phyloP scores from a whole-genome alignment of 2,113 vertebrate species.

The Galbula dea region DNA sequence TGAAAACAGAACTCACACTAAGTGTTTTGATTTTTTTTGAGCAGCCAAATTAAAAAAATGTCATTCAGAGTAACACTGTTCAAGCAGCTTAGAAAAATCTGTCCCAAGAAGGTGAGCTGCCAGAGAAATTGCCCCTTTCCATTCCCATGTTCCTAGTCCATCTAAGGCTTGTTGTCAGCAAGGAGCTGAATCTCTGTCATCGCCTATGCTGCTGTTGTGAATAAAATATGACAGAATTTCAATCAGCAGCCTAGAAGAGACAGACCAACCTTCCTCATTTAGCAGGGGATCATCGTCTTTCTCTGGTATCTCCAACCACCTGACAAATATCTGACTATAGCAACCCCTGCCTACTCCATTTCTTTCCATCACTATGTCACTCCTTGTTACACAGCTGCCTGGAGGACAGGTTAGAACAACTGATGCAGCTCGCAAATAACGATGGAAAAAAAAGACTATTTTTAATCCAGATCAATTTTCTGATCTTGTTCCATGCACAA shows the following conservation, averaged over 20 bases:
- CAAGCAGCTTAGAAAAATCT: neutral
- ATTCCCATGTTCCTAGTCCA: neutral
- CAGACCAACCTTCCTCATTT: neutral
- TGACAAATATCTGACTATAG: neutral
- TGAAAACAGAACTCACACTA: neutral
- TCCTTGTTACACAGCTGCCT: neutral
- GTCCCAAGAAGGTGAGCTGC: neutral
- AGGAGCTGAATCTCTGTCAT: neutral
- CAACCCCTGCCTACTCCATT: neutral
- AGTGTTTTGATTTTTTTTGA: neutral
- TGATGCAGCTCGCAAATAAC: neutral
- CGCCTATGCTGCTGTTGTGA: neutral
- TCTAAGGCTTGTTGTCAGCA: neutral
- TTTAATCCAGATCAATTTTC: conserved; percentile 29
- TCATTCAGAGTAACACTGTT: neutral
- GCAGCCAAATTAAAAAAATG: neutral
- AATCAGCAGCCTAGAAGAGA: neutral
- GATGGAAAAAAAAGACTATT: neutral
- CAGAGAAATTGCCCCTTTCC: neutral
- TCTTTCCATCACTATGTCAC: neutral
- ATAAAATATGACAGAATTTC: neutral
- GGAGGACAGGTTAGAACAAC: neutral
- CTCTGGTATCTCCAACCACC: neutral
- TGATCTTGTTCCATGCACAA: neutral
- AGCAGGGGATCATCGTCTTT: neutral